phyloP scores from a whole-genome alignment of 2,888 invertebrate genomes.

The Eupeodes luniger region DNA sequence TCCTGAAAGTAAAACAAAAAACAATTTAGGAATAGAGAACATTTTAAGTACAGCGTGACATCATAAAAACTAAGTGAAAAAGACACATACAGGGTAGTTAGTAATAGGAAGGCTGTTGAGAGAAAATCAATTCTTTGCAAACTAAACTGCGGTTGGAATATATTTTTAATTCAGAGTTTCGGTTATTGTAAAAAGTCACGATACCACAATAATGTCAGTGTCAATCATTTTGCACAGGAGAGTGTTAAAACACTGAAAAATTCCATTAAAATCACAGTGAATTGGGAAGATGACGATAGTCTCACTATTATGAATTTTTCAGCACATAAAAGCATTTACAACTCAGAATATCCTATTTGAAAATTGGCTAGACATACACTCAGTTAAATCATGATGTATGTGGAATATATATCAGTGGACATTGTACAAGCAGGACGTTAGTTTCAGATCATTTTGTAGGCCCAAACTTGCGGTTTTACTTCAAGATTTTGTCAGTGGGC shows the following conservation, averaged over 20 bases:
- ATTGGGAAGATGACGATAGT: slow-evolving; percentile 14
- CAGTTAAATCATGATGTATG: too few species aligned
- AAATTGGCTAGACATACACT: too few species aligned
- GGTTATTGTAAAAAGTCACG: slow-evolving; percentile 73
- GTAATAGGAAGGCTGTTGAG: slow-evolving; percentile 21
- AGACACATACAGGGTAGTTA: background rate
- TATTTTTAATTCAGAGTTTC: slow-evolving; percentile 74
- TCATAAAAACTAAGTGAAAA: slow-evolving; percentile 18
- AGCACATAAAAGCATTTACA: background rate
- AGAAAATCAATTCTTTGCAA: slow-evolving; percentile 70
- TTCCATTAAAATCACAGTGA: slow-evolving; percentile 39
- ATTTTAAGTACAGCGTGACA: slow-evolving; percentile 39
- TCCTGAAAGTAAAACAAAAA: background rate
- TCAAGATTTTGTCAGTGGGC: too few species aligned
- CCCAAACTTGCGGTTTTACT: too few species aligned
- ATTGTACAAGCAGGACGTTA: too few species aligned
- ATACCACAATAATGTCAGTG: slow-evolving; percentile 73
- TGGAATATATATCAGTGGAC: too few species aligned
- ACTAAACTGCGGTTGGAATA: slow-evolving; percentile 54
- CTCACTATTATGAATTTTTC: background rate
- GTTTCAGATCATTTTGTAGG: too few species aligned
- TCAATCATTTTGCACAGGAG: slow-evolving; percentile 67
- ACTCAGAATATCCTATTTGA: too few species aligned
- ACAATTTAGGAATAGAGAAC: slow-evolving; percentile 10
- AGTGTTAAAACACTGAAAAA: slow-evolving; percentile 47